Base-by-base conservation (phyloP, 2,113 vertebrate species). In the Platysteira castanea region DNA sequence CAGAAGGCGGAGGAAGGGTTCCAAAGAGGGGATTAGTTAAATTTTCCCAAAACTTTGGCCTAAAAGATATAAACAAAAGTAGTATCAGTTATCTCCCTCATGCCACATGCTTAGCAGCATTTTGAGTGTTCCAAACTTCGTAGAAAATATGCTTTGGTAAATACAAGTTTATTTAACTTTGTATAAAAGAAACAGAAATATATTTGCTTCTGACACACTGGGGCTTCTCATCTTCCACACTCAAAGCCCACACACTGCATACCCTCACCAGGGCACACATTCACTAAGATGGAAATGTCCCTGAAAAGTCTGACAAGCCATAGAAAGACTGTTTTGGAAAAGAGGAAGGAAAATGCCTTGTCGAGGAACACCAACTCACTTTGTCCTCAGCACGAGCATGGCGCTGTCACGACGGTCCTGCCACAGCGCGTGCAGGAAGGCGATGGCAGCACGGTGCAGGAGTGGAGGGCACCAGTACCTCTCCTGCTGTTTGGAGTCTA, bases 371-470 rank as follows among this genome's bases (percentile, higher is more conserved):
- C 2, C 44, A 49, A 97, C 98, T 97, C 88, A 99, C 99, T 99
- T 99, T 94, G 98, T 98, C 59, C 99, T 98, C 52, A 99, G 98
- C 24, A 99, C 99, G 1, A 99, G 98, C 98, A 99, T 99, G 92
- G 99, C 99, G 1, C 99, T 99, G 19, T 99, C 99, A 6, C 99
- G 97, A 6, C 99, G 99, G 95, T 99, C 99, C 97, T 99, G 99
- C 99, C 99, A 99, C 83, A 99, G 98, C 8, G 99, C 99, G 1
- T 99, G 99, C 42, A 99, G 98, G 96, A 99, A 99, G 87, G 99
- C 98, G 10, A 99, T 97, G 50, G 99, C 99, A 0, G 99, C 99
- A 1, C 99, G 98, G 87, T 99, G 99, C 61, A 99, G 97, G 41
- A 99, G 98, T 1, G 99, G 99, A 1, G 99, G 99, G 83, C 99